Evolutionary conservation across 2,113 vertebrate genomes (phyloP), one percentile per base, ranked within the genome.

Genomic region (Leucosticte australis): DNA sequence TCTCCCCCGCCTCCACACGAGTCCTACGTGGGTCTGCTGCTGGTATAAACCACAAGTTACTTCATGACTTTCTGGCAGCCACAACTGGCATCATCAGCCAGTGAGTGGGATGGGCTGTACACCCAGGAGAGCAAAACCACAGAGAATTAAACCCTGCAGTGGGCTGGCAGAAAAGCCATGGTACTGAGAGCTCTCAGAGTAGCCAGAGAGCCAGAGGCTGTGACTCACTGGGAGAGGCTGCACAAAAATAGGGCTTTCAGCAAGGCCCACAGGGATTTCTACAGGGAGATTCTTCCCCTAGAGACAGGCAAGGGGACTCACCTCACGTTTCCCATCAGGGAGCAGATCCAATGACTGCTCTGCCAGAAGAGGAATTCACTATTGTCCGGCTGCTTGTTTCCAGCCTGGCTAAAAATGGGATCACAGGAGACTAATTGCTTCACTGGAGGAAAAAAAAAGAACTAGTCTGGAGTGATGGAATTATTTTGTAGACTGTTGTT

Each of bases 401-500:
- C 83, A 90, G 80, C 75, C 60, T 57, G 53, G 80, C 71, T 95
- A 96, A 95, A 96, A 95, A 95, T 10, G 28, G 73, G 86, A 93
- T 60, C 46, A 56, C 50, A 68, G 73, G 65, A 95, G 52, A 96
- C 90, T 92, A 96, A 96, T 62, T 84, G 90, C 71, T 92, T 83
- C 85, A 68, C 28, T 83, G 24, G 6, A 90, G 52, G 1, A 1
- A 52, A 78, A 57, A 57, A 79, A 85, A 56, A 80, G 27, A 76
- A 74, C 42, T 46, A 83, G 94, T 87, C 91, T 91, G 91, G 64
- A 95, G 49, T 64, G 89, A 92, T 7, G 8, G 2, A 92, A 67
- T 92, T 87, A 92, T 96, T 94, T 56, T 94, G 94, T 90, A 68
- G 85, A 75, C 90, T 94, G 92, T 88, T 91, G 84, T 93, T 97